phyloP scores from a whole-genome alignment of 2,888 invertebrate genomes.

The Elysia crispata region DNA sequence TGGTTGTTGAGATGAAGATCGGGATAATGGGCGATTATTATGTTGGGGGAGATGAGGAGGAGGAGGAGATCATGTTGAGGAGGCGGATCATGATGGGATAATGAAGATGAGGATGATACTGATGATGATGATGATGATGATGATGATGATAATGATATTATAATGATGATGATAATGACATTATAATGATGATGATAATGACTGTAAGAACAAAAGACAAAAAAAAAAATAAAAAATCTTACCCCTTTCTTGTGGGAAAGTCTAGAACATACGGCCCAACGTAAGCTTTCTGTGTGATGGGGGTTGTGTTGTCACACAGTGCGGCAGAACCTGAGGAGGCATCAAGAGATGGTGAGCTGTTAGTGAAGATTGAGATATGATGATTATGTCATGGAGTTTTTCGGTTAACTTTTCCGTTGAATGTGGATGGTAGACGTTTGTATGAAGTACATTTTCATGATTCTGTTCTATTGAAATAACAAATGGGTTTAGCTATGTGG shows the following conservation, averaged over 20 bases:
- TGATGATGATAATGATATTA: not conserved
- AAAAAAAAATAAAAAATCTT: not conserved
- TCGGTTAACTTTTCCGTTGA: no score
- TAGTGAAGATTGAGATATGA: no score
- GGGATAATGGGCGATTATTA: not conserved
- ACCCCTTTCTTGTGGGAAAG: constrained; percentile 5
- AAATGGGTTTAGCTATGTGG: no score
- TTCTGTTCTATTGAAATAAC: no score
- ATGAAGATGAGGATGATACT: not conserved
- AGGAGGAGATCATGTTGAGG: no score
- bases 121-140: not conserved
- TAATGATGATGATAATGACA: not conserved
- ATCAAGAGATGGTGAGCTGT: no score
- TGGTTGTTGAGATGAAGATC: not conserved
- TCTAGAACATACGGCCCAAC: constrained; percentile 27
- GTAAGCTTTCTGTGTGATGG: constrained; percentile 32
- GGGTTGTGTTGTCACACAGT: constrained; percentile 7
- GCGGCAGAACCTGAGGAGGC: not conserved
- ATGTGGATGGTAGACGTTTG: no score
- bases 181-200: no score
- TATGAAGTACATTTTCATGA: no score
- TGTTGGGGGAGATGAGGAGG: no score
- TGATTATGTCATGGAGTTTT: no score
- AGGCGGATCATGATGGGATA: not conserved
- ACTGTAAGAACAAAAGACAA: no score